These are phyloP conservation scores for Phyllopteryx taeniolatus DNA, from an alignment of 2,113 vertebrate genomes.

Conservation along the genomic window DNA sequence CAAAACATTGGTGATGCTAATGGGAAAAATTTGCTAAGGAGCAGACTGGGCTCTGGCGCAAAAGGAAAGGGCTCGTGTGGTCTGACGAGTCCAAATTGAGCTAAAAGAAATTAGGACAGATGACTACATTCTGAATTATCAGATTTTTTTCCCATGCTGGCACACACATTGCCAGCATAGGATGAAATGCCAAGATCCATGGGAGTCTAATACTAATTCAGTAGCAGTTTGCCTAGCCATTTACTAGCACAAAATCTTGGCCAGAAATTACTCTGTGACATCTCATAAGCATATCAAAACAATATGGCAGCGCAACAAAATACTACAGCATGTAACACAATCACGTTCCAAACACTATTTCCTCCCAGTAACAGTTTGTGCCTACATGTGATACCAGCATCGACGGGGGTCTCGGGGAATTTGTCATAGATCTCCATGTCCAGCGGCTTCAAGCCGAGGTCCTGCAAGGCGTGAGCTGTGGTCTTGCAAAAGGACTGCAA, in stretches of 20 bases:
- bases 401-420: conserved; percentile 81
- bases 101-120: background rate
- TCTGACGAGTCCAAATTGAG: background rate
- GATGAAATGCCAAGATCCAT: background rate
- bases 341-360: background rate
- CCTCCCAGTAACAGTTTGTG: conserved; percentile 8
- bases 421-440: conserved; percentile 78
- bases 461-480: conserved; percentile 81
- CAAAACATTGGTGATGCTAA: background rate
- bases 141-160: background rate
- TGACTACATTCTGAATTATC: background rate
- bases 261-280: too few species aligned
- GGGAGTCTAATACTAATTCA: background rate
- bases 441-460: conserved; percentile 80
- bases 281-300: background rate
- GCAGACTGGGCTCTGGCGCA: background rate
- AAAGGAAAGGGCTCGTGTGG: background rate
- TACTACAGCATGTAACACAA: background rate
- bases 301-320: background rate
- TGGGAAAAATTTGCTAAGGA: background rate
- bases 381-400: conserved; percentile 73
- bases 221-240: background rate
- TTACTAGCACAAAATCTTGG: too few species aligned
- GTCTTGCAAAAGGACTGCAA: conserved; percentile 89
- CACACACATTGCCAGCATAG: background rate